phyloP scores from a whole-genome alignment of 1,140 invertebrate genomes.

The Idris sp. region DNA sequence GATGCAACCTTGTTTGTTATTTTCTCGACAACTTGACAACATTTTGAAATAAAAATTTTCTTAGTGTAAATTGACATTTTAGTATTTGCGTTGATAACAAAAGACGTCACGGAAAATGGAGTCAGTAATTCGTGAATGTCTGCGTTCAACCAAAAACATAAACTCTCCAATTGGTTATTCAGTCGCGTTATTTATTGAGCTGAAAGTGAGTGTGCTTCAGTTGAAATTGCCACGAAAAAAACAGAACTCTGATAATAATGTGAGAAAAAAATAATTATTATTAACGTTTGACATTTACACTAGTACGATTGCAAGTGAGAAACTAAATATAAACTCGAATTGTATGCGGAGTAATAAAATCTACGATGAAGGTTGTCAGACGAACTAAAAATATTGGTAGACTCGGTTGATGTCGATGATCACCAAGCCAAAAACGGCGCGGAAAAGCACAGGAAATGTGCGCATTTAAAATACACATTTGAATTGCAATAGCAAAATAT shows the following conservation, averaged over 20 bases:
- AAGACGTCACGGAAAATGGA: constrained; percentile 8
- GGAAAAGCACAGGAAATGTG: constrained; percentile 58
- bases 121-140: constrained; percentile 3
- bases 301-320: constrained; percentile 25
- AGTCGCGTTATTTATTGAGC: constrained; percentile 18
- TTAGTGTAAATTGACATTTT: background rate
- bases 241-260: constrained; percentile 30
- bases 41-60: background rate
- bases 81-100: background rate
- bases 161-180: constrained; percentile 15
- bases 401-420: constrained; percentile 57
- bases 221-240: constrained; percentile 6
- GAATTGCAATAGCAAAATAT: constrained; percentile 61
- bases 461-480: constrained; percentile 63
- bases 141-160: constrained; percentile 1
- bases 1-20: too few species aligned
- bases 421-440: constrained; percentile 46
- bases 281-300: constrained; percentile 38
- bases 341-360: constrained; percentile 53
- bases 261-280: constrained; percentile 38
- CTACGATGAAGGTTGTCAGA: constrained; percentile 36
- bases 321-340: constrained; percentile 21
- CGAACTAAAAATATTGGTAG: constrained; percentile 50
- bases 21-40: too few species aligned
- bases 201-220: constrained; percentile 4